These are phyloP conservation scores for Solen grandis DNA, from an alignment of 1,140 invertebrate species.

Conservation along the genomic window DNA sequence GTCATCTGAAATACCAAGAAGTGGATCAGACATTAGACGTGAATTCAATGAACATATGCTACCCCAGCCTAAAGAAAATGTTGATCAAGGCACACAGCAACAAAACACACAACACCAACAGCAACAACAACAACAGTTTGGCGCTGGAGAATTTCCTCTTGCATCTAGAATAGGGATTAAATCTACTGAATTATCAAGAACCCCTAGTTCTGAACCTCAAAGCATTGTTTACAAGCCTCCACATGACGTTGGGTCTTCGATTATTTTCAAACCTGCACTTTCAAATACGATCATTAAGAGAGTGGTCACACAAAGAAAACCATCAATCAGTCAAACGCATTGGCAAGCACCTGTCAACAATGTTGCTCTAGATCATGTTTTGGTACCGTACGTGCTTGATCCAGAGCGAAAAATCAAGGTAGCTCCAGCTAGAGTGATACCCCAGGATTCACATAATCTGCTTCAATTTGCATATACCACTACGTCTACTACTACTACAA, in stretches of 20 bases:
- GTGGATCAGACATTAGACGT: no score
- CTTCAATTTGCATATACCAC: background rate
- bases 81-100: background rate
- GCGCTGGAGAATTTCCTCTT: slow-evolving; percentile 2
- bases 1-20: no score
- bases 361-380: slow-evolving; percentile 18
- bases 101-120: background rate
- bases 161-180: background rate
- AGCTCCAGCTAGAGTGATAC: background rate
- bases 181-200: background rate
- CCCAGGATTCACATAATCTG: background rate
- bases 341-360: slow-evolving; percentile 15
- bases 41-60: no score
- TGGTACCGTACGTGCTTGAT: slow-evolving; percentile 6
- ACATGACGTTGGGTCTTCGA: slow-evolving; percentile 16
- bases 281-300: background rate
- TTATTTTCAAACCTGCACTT: slow-evolving; percentile 22
- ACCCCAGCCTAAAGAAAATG: no score
- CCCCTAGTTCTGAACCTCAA: background rate
- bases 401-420: background rate
- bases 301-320: background rate
- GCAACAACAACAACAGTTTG: background rate
- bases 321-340: background rate
- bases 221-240: background rate
- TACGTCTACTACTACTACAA: background rate